Conservation (phyloP, 2,797 vertebrate species). For the Aphelocoma californica region DNA sequence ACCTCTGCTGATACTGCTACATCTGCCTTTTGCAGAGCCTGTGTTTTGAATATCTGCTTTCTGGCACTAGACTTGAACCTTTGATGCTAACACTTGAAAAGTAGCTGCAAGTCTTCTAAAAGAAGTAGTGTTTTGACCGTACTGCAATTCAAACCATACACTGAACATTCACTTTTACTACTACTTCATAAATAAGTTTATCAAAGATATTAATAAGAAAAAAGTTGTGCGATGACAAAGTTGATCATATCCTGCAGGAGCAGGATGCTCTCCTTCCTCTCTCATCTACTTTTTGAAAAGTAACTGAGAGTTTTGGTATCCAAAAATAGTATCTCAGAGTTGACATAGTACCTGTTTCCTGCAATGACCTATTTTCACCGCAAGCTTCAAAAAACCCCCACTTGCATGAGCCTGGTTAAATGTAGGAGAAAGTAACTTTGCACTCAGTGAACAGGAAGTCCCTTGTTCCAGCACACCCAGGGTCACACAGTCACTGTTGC, state of each 20-base stretch:
- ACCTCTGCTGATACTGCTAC: neutral
- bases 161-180: neutral
- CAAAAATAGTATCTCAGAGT: neutral
- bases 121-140: neutral
- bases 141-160: neutral
- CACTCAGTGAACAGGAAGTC: neutral
- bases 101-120: neutral
- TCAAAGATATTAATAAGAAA: neutral
- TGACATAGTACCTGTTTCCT: neutral
- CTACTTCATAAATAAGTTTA: neutral
- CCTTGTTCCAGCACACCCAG: fast-evolving
- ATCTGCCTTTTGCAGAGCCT: neutral
- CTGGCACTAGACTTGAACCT: neutral
- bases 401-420: neutral
- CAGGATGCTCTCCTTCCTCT: neutral
- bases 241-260: neutral
- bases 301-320: neutral
- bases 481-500: fast-evolving
- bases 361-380: neutral
- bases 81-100: neutral
- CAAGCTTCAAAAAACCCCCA: neutral
- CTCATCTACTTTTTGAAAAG: neutral
- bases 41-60: neutral
- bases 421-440: neutral
- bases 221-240: neutral